Conservation (phyloP, 2,888 invertebrate species). For the Blastobasis adustella region DNA sequence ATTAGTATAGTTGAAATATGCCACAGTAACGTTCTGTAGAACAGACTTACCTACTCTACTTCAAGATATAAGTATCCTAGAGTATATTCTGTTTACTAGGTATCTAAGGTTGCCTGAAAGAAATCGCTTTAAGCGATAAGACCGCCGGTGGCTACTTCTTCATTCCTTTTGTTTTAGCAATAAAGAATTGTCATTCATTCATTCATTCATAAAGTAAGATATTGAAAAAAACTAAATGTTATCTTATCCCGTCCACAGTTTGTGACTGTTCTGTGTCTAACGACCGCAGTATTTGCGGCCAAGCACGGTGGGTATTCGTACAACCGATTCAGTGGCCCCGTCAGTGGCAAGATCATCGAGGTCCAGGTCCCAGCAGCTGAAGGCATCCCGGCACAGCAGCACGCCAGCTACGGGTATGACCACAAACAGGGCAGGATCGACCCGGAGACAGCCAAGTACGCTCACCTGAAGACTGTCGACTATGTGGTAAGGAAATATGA, state of each 20-base stretch:
- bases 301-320: constrained; percentile 78
- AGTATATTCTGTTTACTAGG: too few species aligned
- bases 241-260: constrained; percentile 32
- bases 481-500: constrained; percentile 70
- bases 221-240: not conserved
- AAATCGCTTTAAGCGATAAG: too few species aligned
- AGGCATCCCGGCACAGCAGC: constrained; percentile 56
- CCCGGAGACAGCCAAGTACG: constrained; percentile 65
- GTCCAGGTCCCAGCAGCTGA: constrained; percentile 69
- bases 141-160: too few species aligned
- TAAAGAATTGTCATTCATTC: too few species aligned
- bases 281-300: constrained; percentile 32
- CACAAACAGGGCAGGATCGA: constrained; percentile 60
- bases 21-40: too few species aligned
- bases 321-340: constrained; percentile 83
- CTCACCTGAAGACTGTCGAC: constrained; percentile 76
- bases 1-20: too few species aligned
- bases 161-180: too few species aligned
- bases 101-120: too few species aligned
- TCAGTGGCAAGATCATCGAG: constrained; percentile 78
- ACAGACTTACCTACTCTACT: too few species aligned
- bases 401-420: constrained; percentile 68
- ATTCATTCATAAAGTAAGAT: too few species aligned
- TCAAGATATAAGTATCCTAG: too few species aligned
- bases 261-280: constrained; percentile 34